Evolutionary conservation across 2,113 vertebrate species (phyloP).

Genomic region (Rhinopithecus roxellana): DNA sequence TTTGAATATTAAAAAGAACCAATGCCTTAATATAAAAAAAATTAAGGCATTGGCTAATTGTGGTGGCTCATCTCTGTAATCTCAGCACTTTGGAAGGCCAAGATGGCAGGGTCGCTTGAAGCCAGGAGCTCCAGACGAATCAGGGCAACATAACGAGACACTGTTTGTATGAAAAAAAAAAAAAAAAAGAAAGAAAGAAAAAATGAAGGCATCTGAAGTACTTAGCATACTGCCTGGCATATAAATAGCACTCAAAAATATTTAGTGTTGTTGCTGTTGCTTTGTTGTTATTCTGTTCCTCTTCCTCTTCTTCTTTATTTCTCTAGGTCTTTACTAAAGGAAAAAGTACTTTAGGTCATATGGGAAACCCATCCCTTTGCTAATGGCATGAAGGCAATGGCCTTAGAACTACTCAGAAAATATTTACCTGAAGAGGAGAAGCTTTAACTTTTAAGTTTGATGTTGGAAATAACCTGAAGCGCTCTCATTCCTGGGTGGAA

Average conservation of each 20-base stretch:
- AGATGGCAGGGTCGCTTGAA: too few relatives aligned
- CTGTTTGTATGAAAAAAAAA: background rate
- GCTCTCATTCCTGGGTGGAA: background rate
- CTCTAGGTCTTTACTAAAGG: background rate
- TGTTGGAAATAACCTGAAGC: background rate
- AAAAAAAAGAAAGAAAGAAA: too few relatives aligned
- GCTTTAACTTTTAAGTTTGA: background rate
- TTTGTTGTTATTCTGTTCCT: background rate
- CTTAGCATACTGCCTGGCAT: background rate
- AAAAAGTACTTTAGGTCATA: background rate
- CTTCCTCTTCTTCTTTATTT: background rate
- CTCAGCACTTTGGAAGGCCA: too few relatives aligned
- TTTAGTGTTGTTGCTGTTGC: background rate
- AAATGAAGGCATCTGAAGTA: background rate
- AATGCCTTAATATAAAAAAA: too few relatives aligned
- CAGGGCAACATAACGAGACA: too few relatives aligned
- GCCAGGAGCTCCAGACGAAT: too few relatives aligned
- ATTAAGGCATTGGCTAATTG: too few relatives aligned
- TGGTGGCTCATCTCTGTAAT: too few relatives aligned
- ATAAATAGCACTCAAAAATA: background rate
- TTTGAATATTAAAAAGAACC: background rate
- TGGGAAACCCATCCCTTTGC: background rate
- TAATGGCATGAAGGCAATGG: background rate
- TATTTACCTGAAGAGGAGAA: background rate
- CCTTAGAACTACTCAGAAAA: background rate